Evolutionary conservation across 2,797 vertebrate genomes (phyloP), one percentile per base, ranked within the genome.

Genomic region (Loris lydekkerianus): DNA sequence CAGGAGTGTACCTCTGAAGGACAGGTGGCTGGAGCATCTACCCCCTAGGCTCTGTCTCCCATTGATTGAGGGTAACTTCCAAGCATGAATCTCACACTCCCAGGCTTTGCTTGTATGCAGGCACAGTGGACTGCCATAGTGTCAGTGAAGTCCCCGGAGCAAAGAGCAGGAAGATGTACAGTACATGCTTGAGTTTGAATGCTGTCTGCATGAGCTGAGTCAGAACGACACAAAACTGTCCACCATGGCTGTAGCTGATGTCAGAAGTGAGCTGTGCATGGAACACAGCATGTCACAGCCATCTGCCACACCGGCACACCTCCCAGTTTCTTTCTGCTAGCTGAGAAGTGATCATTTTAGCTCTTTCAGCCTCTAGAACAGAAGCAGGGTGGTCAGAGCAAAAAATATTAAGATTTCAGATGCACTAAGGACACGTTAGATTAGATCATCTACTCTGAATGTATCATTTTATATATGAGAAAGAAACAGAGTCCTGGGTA

Each of bases 331-430:
- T 70, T 72, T 58, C 65, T 91, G 37, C 18, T 20, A 25, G 29
- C 76, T 73, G 40, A 86, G 21, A 92, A 73, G 58, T 3, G 31
- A 70, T 49, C 27, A 60, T 8, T 40, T 65, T 58, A 34, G 23
- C 63, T 75, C 46, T 56, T 67, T 17, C 25, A 60, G 73, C 34
- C 58, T 73, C 63, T 86, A 37, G 5, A 63, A 78, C 2, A 75
- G 69, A 96, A 65, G 56, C 17, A 61, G 58, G 46, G 56, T 83
- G 17, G 25, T 63, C 6, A 11, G 7, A 86, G 37, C 1, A 4
- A 60, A 37, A 75, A 85, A 72, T 78, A 43, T 11, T 89, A 80
- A 69, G 63, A 80, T 72, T 85, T 88, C 65, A 83, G 78, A 86
- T 61, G 72, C 65, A 67, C 34, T 31, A 46, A 87, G 43, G 29